Evolutionary conservation across 2,888 invertebrate genomes (phyloP).

Genomic region (Silvanus unidentatus): DNA sequence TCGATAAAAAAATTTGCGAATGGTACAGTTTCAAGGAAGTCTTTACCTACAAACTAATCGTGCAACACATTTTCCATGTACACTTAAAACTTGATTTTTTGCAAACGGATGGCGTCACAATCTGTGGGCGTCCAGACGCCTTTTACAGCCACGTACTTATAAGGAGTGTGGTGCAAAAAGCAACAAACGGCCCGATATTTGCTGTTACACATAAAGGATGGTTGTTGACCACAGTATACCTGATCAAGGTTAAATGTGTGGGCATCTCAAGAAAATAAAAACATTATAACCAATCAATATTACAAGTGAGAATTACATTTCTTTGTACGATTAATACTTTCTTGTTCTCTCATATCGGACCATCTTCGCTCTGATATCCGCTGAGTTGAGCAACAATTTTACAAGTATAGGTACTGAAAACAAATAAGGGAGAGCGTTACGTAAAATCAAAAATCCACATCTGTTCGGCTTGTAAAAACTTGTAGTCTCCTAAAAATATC

Average conservation of each 20-base stretch:
- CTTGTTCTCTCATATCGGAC: no score
- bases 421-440: no score
- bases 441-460: no score
- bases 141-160: not conserved
- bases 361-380: no score
- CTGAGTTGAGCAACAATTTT: no score
- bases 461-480: no score
- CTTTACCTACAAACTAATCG: not conserved
- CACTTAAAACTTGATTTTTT: not conserved
- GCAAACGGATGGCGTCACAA: not conserved
- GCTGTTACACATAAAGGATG: conserved; percentile 9
- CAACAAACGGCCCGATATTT: not conserved
- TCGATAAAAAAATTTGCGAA: no score
- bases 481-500: no score
- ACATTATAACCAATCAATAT: not conserved
- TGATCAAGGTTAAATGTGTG: conserved; percentile 13
- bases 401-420: no score
- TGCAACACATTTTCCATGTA: not conserved
- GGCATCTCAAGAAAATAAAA: not conserved
- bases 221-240: conserved; percentile 13
- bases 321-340: no score
- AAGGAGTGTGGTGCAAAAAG: not conserved
- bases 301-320: no score
- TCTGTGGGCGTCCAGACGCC: conserved; percentile 1
- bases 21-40: conserved; percentile 3